A percentile compares a stretch with the other conserved stretches of the same genome.
These are phyloP conservation scores for Cinclus cinclus DNA, from an alignment of 2,113 vertebrate genomes.

Conservation along the genomic window DNA sequence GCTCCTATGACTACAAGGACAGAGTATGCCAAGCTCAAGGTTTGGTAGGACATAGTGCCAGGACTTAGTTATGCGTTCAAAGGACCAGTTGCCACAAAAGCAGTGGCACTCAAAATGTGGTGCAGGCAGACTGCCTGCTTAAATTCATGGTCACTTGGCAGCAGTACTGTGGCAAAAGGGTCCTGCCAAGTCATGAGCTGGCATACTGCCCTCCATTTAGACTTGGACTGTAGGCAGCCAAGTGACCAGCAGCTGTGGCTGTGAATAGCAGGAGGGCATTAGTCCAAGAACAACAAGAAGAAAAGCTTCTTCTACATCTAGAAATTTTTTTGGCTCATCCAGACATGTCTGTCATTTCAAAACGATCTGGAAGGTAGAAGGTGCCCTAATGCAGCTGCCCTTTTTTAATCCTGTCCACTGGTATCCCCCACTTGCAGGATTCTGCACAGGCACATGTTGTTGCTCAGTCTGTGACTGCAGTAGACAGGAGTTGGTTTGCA, in stretches of 20 bases:
- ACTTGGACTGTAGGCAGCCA: constrained; percentile 58
- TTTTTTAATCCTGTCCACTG: neutral
- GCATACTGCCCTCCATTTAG: constrained; percentile 70
- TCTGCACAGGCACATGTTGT: neutral
- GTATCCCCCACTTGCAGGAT: neutral
- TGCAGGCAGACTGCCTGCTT: constrained; percentile 13
- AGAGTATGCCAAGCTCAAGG: neutral
- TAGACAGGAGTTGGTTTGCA: neutral
- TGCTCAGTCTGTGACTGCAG: neutral
- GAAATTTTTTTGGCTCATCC: constrained; percentile 23
- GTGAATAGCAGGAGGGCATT: constrained; percentile 27
- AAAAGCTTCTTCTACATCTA: neutral
- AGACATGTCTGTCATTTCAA: neutral
- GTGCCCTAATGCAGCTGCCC: neutral
- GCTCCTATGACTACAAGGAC: neutral
- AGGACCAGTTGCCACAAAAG: neutral
- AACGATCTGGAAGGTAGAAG: neutral
- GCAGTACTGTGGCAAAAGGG: neutral
- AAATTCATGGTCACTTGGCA: constrained; percentile 50
- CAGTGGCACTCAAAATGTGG: constrained; percentile 18
- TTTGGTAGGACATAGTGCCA: neutral
- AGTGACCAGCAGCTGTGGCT: constrained; percentile 73
- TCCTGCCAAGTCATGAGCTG: constrained; percentile 57
- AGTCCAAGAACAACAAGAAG: constrained; percentile 52
- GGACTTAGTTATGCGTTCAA: neutral